A percentile compares a stretch with the other conserved stretches of the same genome.
Evolutionary conservation across 2,113 vertebrate genomes (phyloP).

Genomic region (Amazona guildingii): DNA sequence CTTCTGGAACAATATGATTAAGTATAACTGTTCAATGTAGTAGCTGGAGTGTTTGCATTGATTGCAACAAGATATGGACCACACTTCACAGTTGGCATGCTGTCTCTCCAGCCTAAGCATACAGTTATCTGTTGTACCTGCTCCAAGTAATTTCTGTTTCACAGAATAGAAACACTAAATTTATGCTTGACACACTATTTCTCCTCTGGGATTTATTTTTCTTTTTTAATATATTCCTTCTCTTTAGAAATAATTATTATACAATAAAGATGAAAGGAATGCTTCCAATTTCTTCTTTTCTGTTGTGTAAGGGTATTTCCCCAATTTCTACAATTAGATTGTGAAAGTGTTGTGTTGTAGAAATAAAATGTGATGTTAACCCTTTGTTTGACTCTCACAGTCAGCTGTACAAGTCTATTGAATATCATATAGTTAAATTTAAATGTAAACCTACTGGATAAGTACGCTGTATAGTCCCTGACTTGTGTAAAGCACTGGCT

Average conservation of each 20-base stretch:
- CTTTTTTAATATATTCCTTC: constrained; percentile 1
- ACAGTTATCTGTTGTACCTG: background rate
- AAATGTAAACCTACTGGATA: background rate
- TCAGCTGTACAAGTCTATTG: background rate
- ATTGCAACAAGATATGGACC: background rate
- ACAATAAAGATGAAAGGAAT: constrained; percentile 8
- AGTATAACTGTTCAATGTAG: background rate
- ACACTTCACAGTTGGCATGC: background rate
- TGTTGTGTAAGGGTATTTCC: background rate
- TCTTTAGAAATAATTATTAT: background rate
- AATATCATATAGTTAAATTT: background rate
- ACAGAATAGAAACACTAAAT: background rate
- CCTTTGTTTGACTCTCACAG: background rate
- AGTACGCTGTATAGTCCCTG: background rate
- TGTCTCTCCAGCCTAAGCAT: background rate
- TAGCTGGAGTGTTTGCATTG: background rate
- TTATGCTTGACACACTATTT: background rate
- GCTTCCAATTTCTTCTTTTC: background rate
- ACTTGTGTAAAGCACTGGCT: background rate
- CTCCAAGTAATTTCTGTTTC: background rate
- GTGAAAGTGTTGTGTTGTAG: background rate
- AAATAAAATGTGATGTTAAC: constrained; percentile 1
- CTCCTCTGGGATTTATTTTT: background rate
- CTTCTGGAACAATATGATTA: background rate
- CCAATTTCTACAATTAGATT: background rate